phyloP scores from a whole-genome alignment of 1,140 invertebrate genomes.

The Dendroctonus valens region DNA sequence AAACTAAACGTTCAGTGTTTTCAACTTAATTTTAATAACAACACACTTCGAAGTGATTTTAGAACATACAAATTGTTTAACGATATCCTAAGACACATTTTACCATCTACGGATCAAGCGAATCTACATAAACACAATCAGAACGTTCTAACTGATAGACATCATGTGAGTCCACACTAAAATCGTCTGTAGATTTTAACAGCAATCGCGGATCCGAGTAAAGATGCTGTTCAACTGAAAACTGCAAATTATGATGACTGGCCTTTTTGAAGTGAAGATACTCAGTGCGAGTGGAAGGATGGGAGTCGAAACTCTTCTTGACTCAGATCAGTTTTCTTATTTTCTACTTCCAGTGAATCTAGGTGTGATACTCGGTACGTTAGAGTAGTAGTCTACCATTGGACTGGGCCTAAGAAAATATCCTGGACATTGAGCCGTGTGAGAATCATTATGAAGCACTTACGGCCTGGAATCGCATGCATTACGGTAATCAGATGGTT shows the following conservation, averaged over 20 bases:
- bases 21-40: too few species aligned
- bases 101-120: too few species aligned
- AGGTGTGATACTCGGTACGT: slow-evolving; percentile 39
- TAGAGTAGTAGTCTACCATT: slow-evolving; percentile 10
- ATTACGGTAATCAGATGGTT: slow-evolving; percentile 19
- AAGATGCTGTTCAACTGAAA: slow-evolving; percentile 31
- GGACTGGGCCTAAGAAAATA: slow-evolving; percentile 14
- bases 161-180: too few species aligned
- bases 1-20: too few species aligned
- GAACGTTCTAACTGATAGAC: too few species aligned
- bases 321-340: slow-evolving; percentile 10
- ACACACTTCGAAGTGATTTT: too few species aligned
- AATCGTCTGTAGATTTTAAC: neutral
- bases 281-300: slow-evolving; percentile 34
- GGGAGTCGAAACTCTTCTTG: slow-evolving; percentile 16
- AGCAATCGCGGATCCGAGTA: slow-evolving; percentile 34
- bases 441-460: neutral
- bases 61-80: too few species aligned
- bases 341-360: slow-evolving; percentile 41
- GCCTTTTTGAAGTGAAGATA: slow-evolving; percentile 18
- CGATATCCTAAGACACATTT: too few species aligned
- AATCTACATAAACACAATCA: too few species aligned
- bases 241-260: slow-evolving; percentile 21
- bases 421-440: too few species aligned
- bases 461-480: slow-evolving; percentile 16